phyloP scores from a whole-genome alignment of 2,113 vertebrate species.

The Hypocryptadius cinnamomeus region DNA sequence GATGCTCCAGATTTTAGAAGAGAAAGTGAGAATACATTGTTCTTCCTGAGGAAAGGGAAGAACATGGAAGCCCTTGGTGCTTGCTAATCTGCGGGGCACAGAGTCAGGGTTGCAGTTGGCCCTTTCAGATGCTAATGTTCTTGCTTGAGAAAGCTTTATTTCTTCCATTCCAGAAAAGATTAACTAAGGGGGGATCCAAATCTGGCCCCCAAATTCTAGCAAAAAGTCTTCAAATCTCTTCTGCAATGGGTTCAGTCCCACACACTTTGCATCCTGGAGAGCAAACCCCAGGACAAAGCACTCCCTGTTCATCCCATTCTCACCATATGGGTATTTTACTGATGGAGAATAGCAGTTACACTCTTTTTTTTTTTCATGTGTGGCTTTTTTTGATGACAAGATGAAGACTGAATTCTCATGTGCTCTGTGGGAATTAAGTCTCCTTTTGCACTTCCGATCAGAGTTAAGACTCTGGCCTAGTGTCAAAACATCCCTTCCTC shows the following conservation, averaged over 20 bases:
- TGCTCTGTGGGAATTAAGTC: background rate
- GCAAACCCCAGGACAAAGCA: background rate
- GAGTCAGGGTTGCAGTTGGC: background rate
- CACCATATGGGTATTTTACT: background rate
- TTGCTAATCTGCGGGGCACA: background rate
- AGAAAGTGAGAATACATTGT: background rate
- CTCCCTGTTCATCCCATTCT: background rate
- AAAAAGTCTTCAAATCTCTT: background rate
- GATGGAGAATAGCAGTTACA: background rate
- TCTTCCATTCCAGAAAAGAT: background rate
- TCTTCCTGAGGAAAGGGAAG: background rate
- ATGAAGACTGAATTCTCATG: slow-evolving; percentile 24
- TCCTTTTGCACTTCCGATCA: background rate
- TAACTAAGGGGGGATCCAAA: background rate
- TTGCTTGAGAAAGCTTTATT: background rate
- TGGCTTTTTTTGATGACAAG: background rate
- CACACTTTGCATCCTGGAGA: background rate
- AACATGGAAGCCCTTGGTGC: rapidly evolving
- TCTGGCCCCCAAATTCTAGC: rapidly evolving
- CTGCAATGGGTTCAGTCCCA: background rate
- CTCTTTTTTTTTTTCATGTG: background rate
- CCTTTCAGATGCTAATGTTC: background rate
- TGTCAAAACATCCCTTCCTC: background rate
- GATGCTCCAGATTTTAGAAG: background rate
- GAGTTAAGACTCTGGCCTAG: background rate